These are phyloP conservation scores for Pseudoatta argentina DNA, from an alignment of 1,140 invertebrate genomes.

Conservation along the genomic window DNA sequence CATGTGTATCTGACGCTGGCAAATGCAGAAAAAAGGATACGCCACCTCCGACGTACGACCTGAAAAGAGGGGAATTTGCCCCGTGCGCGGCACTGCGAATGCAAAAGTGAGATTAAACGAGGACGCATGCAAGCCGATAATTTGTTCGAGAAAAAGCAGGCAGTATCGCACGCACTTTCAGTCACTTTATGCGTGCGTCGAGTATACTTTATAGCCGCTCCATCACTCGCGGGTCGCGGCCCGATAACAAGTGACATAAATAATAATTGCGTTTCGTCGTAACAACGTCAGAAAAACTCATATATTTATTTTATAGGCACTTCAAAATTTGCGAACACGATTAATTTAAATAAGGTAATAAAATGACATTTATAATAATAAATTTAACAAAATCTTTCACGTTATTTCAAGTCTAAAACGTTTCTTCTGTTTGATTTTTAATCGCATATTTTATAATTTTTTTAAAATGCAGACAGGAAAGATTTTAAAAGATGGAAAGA, in stretches of 20 bases:
- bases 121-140: constrained; percentile 50
- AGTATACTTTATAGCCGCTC: neutral
- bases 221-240: neutral
- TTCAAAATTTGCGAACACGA: neutral
- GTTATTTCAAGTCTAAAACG: no score
- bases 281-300: neutral
- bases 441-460: neutral
- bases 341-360: neutral
- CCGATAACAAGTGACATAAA: neutral
- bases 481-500: neutral
- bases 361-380: neutral
- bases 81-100: constrained; percentile 44
- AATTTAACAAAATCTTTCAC: neutral
- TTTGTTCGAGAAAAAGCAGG: constrained; percentile 42
- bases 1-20: constrained; percentile 57
- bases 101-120: constrained; percentile 55
- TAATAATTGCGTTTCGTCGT: constrained; percentile 5
- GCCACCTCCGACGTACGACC: constrained; percentile 51
- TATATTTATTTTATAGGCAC: neutral
- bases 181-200: constrained; percentile 1
- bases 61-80: constrained; percentile 28
- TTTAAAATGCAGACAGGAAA: neutral
- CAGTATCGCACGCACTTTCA: constrained; percentile 34
- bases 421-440: neutral
- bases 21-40: constrained; percentile 56